Percentiles rank a stretch among this genome's conserved stretches.
These are phyloP conservation scores for Plagodis dolabraria DNA, from an alignment of 2,888 invertebrate species.

Conservation along the genomic window DNA sequence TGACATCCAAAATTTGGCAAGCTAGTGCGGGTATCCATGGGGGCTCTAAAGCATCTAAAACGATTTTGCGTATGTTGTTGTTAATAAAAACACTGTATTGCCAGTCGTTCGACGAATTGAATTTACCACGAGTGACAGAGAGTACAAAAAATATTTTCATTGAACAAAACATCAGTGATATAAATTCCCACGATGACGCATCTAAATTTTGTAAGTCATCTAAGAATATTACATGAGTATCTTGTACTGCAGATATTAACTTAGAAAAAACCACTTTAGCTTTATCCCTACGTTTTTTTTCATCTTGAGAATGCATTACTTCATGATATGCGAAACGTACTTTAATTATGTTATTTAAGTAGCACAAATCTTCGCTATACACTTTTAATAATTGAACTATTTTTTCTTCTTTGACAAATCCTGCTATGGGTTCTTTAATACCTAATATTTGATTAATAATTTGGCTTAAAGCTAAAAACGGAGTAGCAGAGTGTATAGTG, in stretches of 20 bases:
- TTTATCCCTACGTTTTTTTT: conserved; percentile 64
- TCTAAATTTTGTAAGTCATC: conserved; percentile 82
- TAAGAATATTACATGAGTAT: conserved; percentile 67
- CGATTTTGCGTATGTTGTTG: conserved; percentile 68
- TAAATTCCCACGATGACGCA: conserved; percentile 70
- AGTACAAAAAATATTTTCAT: conserved; percentile 66
- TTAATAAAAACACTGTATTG: conserved; percentile 72
- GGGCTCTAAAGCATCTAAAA: conserved; percentile 67
- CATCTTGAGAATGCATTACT: conserved; percentile 62
- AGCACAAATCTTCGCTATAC: conserved; percentile 77
- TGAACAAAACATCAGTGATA: conserved; percentile 62
- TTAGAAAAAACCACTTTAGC: conserved; percentile 66
- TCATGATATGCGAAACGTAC: conserved; percentile 80
- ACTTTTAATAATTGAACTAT: conserved; percentile 59
- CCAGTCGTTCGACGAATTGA: conserved; percentile 65
- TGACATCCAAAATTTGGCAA: conserved; percentile 86
- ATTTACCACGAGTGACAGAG: conserved; percentile 69
- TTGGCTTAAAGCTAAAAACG: conserved; percentile 72
- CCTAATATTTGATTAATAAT: conserved; percentile 70
- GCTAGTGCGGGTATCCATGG: conserved; percentile 78
- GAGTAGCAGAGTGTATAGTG: conserved; percentile 74
- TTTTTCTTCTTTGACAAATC: conserved; percentile 75
- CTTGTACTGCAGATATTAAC: conserved; percentile 60
- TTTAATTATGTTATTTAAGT: conserved; percentile 80
- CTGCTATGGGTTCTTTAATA: conserved; percentile 62